Evolutionary conservation across 2,113 vertebrate genomes (phyloP).

Genomic region (Peromyscus polionotus): DNA sequence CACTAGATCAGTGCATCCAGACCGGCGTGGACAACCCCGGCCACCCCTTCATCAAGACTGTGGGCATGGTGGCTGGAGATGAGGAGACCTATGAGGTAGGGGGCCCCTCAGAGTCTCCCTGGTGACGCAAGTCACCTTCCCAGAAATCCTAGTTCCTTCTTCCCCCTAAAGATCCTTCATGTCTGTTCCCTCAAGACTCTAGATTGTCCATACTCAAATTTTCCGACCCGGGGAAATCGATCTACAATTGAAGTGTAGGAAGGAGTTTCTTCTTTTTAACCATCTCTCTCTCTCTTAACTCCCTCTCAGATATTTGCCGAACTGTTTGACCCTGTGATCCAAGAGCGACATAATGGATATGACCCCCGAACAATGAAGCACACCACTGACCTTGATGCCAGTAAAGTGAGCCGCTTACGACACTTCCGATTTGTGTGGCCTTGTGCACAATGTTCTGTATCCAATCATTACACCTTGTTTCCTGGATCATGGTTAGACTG

Average conservation of each 20-base stretch:
- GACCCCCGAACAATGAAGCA: conserved; percentile 95
- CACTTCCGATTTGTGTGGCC: not conserved
- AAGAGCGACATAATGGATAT: conserved; percentile 97
- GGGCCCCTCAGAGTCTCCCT: conserved; percentile 46
- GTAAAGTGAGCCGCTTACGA: conserved; percentile 89
- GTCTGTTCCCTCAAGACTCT: conserved; percentile 22
- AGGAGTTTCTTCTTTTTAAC: conserved; percentile 16
- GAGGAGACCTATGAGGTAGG: conserved; percentile 98
- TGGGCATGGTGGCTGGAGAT: conserved; percentile 96
- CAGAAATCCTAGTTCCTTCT: conserved; percentile 63
- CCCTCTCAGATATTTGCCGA: conserved; percentile 94
- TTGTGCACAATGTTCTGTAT: not conserved
- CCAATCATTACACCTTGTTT: conserved; percentile 5
- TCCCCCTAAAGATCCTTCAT: conserved; percentile 7
- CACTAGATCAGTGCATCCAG: conserved; percentile 97
- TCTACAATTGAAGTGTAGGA: not conserved
- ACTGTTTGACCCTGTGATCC: conserved; percentile 95
- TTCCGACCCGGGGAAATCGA: conserved; percentile 60
- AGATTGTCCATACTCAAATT: not conserved
- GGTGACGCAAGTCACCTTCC: conserved; percentile 58
- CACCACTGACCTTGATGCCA: conserved; percentile 93
- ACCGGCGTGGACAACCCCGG: conserved; percentile 99
- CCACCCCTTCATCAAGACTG: conserved; percentile 97
- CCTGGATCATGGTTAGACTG: conserved; percentile 43
- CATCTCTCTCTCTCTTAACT: conserved; percentile 11